phyloP scores from a whole-genome alignment of 1,140 invertebrate species.

The Thereuonema tuberculata region DNA sequence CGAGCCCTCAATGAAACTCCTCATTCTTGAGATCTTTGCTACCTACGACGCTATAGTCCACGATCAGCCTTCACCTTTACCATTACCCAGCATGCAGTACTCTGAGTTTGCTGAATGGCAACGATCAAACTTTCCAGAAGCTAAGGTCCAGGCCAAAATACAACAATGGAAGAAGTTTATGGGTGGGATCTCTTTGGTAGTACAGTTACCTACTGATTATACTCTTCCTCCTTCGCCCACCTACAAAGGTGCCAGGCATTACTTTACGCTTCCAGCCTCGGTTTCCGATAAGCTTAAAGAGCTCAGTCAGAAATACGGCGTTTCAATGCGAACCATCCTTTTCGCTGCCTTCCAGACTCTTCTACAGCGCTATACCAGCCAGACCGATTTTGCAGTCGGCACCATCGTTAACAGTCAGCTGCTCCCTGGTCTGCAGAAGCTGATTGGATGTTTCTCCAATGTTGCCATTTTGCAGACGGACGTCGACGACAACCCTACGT shows the following conservation, averaged over 20 bases:
- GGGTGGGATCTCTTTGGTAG: neutral
- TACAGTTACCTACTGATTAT: slow-evolving; percentile 3
- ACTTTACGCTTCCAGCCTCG: neutral
- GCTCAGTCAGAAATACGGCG: neutral
- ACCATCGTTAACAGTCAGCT: neutral
- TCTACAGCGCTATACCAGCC: neutral
- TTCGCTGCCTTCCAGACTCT: neutral
- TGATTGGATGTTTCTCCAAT: slow-evolving; percentile 6
- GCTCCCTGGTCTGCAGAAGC: neutral
- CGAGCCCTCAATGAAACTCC: neutral
- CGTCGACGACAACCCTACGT: neutral
- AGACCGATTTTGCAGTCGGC: neutral
- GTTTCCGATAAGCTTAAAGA: neutral
- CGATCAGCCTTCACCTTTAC: neutral
- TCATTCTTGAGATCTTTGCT: neutral
- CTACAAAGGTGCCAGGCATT: neutral
- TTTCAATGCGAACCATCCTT: neutral
- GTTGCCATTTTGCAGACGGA: neutral
- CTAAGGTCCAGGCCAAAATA: neutral
- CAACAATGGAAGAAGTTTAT: neutral
- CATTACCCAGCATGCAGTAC: slow-evolving; percentile 1
- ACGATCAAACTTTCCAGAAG: neutral
- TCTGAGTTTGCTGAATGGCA: slow-evolving; percentile 3
- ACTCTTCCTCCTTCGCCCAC: neutral
- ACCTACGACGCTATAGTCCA: neutral